Percentiles rank a stretch among this genome's conserved stretches.
These are phyloP conservation scores for Caenorhabditis imperialis DNA, from an alignment of 2,888 invertebrate species.

Conservation along the genomic window DNA sequence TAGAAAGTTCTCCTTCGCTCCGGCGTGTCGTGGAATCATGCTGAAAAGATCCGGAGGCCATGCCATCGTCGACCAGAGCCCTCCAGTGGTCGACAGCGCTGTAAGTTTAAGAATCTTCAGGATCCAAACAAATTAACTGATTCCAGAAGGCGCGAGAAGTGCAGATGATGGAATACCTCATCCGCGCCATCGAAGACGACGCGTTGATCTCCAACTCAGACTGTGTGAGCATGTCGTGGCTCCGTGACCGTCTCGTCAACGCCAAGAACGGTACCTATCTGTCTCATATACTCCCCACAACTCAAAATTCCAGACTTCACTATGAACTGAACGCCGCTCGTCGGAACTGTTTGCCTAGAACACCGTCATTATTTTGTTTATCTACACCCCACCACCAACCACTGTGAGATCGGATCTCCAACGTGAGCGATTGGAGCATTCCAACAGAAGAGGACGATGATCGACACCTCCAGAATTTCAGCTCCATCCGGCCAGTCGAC, in stretches of 20 bases:
- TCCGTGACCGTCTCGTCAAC: slow-evolving; percentile 36
- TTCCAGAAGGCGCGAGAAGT: slow-evolving; percentile 40
- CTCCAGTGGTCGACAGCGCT: slow-evolving; percentile 16
- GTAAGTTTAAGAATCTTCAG: slow-evolving; percentile 4
- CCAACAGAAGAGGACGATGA: slow-evolving; percentile 25
- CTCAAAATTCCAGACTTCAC: slow-evolving; percentile 29
- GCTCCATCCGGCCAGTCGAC: slow-evolving; percentile 2
- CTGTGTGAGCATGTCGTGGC: slow-evolving; percentile 47
- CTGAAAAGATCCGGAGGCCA: slow-evolving; percentile 63
- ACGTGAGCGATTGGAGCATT: slow-evolving; percentile 29
- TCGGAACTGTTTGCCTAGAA: background rate
- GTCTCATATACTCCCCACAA: too few species aligned
- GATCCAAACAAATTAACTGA: background rate
- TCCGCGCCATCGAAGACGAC: slow-evolving; percentile 43
- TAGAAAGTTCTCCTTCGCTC: slow-evolving; percentile 73
- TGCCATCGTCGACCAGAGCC: slow-evolving; percentile 23
- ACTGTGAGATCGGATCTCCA: slow-evolving; percentile 37
- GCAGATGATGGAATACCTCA: slow-evolving; percentile 30
- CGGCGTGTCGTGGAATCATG: slow-evolving; percentile 72
- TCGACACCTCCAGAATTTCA: slow-evolving; percentile 7
- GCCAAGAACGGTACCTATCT: slow-evolving; percentile 46
- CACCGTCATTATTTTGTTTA: background rate
- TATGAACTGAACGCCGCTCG: slow-evolving; percentile 18
- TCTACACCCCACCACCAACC: slow-evolving; percentile 9
- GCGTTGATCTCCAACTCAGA: slow-evolving; percentile 49